Evolutionary conservation across 2,113 vertebrate genomes (phyloP), one percentile per base, ranked within the genome.

Genomic region (Cettia cetti): DNA sequence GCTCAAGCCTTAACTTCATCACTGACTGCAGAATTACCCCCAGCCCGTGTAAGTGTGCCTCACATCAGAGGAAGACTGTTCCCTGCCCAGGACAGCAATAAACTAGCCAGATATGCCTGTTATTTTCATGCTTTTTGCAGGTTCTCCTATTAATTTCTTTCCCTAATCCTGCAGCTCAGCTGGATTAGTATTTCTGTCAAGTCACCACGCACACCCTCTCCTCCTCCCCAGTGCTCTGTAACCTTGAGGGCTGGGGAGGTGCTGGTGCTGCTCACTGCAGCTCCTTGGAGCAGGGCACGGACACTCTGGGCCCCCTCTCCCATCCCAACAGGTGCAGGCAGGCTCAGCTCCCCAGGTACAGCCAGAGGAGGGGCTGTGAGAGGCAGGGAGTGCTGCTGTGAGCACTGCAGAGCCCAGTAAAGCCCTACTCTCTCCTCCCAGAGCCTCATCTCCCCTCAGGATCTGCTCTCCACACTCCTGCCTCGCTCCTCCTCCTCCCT

Each of bases 141-240:
- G 31, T 59, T 31, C 31, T 75, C 12, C 40, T 35, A 0, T 75
- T 83, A 60, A 89, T 86, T 91, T 93, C 42, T 84, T 71, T 35
- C 59, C 63, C 45, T 81, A 71, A 74, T 89, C 61, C 76, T 90
- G 74, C 61, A 56, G 40, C 33, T 89, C 53, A 69, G 39, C 31
- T 81, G 91, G 94, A 87, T 95, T 80, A 90, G 80, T 80, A 75
- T 93, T 95, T 94, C 65, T 96, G 88, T 81, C 60, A 53, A 91
- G 74, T 94, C 82, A 92, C 60, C 76, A 45, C 7, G 9, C 31
- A 22, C 18, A 18, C 15, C 35, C 40, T 9, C 39, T 45, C 30
- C 11, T 50, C 79, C 72, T 90, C 57, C 86, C 68, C 68, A n/a
- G 52, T 7, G 3, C 44, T 83, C 50, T 22, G 45, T 94, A 72